Evolutionary conservation across 2,797 vertebrate species (phyloP).

Genomic region (Podargus strigoides): DNA sequence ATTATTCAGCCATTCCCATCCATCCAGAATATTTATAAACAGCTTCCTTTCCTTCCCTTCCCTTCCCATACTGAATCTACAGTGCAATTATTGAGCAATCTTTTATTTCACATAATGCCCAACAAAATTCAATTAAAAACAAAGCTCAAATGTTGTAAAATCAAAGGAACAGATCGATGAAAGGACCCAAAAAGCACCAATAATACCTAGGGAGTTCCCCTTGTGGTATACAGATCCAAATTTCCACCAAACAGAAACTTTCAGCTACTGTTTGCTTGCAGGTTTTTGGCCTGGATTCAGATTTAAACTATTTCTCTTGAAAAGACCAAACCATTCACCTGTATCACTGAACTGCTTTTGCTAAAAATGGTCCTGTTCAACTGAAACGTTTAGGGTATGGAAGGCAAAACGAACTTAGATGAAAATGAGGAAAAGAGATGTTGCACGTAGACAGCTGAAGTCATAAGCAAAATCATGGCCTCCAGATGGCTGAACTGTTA

Average conservation of each 20-base stretch:
- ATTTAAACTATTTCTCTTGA: not conserved
- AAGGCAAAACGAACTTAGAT: not conserved
- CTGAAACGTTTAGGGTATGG: not conserved
- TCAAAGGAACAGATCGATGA: not conserved
- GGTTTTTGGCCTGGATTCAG: not conserved
- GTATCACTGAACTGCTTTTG: not conserved
- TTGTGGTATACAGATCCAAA: not conserved
- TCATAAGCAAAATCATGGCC: slow-evolving; percentile 35
- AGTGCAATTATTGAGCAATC: not conserved
- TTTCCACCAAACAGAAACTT: not conserved
- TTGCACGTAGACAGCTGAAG: slow-evolving; percentile 26
- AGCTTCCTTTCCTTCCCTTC: not conserved
- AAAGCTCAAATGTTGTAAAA: not conserved
- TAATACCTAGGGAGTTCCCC: not conserved
- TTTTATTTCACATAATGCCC: not conserved
- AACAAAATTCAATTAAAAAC: not conserved
- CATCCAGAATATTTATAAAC: not conserved
- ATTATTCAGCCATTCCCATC: not conserved
- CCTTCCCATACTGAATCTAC: not conserved
- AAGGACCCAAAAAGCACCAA: not conserved
- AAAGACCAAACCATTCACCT: not conserved
- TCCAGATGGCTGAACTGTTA: slow-evolving; percentile 58
- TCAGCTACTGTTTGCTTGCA: not conserved
- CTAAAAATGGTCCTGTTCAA: not conserved
- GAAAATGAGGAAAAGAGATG: slow-evolving; percentile 17